phyloP scores from a whole-genome alignment of 2,113 vertebrate genomes.

The Ailuropoda melanoleuca region DNA sequence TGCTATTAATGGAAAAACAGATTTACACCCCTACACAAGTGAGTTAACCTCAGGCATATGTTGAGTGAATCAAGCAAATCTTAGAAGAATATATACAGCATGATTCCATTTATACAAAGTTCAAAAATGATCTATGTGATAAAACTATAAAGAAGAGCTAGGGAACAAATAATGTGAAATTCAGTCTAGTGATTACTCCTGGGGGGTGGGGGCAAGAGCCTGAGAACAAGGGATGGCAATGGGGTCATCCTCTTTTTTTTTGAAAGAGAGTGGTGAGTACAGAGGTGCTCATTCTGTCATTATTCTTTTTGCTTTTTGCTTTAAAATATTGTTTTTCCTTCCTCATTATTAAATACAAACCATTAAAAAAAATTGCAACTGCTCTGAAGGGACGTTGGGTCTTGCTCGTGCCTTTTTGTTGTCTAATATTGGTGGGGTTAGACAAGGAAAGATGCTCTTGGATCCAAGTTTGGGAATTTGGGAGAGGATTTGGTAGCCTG shows the following conservation, averaged over 20 bases:
- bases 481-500: not conserved
- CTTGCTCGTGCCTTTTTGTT: not conserved
- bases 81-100: not conserved
- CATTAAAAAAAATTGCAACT: not conserved
- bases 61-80: not conserved
- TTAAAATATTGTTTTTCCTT: not conserved
- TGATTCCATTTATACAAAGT: not conserved
- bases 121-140: not conserved
- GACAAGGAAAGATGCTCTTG: not conserved
- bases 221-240: not conserved
- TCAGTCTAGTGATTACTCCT: not conserved
- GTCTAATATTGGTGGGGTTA: not conserved
- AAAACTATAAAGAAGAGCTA: not conserved
- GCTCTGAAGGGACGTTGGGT: not conserved
- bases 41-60: not conserved
- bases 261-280: not conserved
- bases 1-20: not conserved
- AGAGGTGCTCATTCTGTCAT: not conserved
- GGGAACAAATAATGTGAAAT: not conserved
- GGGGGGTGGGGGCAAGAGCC: not conserved
- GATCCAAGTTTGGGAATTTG: not conserved
- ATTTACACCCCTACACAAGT: not conserved
- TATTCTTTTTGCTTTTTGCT: not conserved
- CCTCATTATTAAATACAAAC: not conserved
- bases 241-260: not conserved